phyloP scores from a whole-genome alignment of 2,113 vertebrate genomes.

The Centropus bengalensis region DNA sequence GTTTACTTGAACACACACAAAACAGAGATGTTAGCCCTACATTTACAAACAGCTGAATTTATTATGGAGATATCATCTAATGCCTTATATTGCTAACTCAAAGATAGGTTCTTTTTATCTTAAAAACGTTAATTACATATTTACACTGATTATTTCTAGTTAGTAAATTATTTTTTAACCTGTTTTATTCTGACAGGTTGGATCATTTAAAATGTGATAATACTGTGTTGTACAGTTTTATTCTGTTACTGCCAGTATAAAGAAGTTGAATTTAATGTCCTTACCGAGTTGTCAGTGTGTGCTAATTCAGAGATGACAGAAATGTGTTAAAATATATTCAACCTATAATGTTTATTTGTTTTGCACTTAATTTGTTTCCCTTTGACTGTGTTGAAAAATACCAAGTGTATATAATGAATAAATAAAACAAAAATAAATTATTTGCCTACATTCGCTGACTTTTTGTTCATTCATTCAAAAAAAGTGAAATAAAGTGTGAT shows the following conservation, averaged over 20 bases:
- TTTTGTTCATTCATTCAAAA: conserved; percentile 15
- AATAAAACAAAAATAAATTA: conserved; percentile 43
- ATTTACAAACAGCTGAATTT: not conserved
- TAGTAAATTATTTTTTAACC: not conserved
- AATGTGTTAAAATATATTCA: conserved; percentile 25
- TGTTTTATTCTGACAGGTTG: not conserved
- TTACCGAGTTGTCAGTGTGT: not conserved
- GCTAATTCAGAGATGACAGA: conserved; percentile 7
- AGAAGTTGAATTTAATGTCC: not conserved
- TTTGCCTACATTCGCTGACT: conserved; percentile 45
- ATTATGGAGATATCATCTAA: not conserved
- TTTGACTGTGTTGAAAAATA: conserved; percentile 36
- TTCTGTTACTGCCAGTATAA: conserved; percentile 3
- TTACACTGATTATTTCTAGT: not conserved
- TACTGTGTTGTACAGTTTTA: not conserved
- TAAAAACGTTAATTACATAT: not conserved
- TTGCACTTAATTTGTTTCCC: conserved; percentile 37
- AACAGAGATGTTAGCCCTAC: not conserved
- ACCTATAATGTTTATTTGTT: conserved; percentile 13
- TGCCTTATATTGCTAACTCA: not conserved
- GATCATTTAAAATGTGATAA: not conserved
- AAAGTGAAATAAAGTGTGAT: not conserved
- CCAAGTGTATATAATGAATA: conserved; percentile 29
- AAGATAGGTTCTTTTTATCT: not conserved
- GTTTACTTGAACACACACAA: not conserved